These are phyloP conservation scores for Chymomyza costata DNA, from an alignment of 1,140 invertebrate genomes.

Conservation along the genomic window DNA sequence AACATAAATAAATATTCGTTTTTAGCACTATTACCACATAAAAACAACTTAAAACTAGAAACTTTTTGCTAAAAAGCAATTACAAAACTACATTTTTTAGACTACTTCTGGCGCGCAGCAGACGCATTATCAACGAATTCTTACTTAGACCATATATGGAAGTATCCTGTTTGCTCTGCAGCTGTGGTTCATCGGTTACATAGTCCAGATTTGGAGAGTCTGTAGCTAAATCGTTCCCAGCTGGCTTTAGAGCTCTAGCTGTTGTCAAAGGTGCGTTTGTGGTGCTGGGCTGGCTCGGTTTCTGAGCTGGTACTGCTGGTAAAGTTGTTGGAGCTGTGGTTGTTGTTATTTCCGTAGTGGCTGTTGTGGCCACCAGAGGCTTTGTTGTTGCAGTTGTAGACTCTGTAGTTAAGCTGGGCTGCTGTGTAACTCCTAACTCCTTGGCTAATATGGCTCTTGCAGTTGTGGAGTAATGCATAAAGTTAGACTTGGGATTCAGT, in stretches of 20 bases:
- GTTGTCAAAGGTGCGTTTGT: constrained; percentile 21
- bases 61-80: no score
- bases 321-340: constrained; percentile 2
- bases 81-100: constrained; percentile 41
- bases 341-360: not conserved
- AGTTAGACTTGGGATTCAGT: no score
- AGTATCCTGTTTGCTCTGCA: constrained; percentile 25
- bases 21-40: no score
- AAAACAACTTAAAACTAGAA: no score
- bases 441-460: no score
- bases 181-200: constrained; percentile 28
- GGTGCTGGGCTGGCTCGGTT: constrained; percentile 15
- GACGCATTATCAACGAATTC: constrained; percentile 54
- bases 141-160: constrained; percentile 57
- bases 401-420: no score
- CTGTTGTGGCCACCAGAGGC: not conserved
- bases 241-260: not conserved
- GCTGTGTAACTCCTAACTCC: no score
- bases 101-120: constrained; percentile 49
- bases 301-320: not conserved
- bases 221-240: not conserved
- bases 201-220: constrained; percentile 31
- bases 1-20: no score
- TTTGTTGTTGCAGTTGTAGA: not conserved
- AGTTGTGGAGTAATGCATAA: no score